A percentile compares a stretch with the other conserved stretches of the same genome.
Conservation (phyloP, 2,888 invertebrate genomes). For the Epinotia brunnichana region DNA sequence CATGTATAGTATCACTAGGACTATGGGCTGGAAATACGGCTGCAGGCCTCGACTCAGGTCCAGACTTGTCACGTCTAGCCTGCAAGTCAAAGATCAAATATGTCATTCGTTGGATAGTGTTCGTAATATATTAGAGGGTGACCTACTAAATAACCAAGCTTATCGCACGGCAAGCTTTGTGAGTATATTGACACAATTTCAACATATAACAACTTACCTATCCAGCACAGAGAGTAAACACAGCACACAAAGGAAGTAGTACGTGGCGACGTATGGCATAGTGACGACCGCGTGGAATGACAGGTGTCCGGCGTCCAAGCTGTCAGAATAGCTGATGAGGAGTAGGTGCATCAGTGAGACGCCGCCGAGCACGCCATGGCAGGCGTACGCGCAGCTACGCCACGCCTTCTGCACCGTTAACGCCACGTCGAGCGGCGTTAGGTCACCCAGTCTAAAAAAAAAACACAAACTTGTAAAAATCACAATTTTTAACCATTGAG, state of each 20-base stretch:
- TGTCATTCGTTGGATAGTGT: background rate
- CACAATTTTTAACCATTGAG: no score
- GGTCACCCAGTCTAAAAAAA: slow-evolving; percentile 65
- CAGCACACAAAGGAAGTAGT: slow-evolving; percentile 83
- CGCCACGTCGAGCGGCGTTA: slow-evolving; percentile 82
- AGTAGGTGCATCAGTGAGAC: slow-evolving; percentile 84
- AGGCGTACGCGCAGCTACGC: slow-evolving; percentile 80
- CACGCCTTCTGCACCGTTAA: slow-evolving; percentile 77
- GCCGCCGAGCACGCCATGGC: slow-evolving; percentile 85
- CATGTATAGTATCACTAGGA: slow-evolving; percentile 74
- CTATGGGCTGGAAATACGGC: slow-evolving; percentile 77
- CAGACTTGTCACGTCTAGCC: slow-evolving; percentile 72
- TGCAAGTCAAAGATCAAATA: slow-evolving; percentile 52
- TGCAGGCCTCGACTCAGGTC: slow-evolving; percentile 71
- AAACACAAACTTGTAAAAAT: no score
- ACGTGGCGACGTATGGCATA: slow-evolving; percentile 81
- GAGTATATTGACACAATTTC: background rate
- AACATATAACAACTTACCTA: slow-evolving; percentile 47
- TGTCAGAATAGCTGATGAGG: slow-evolving; percentile 81
- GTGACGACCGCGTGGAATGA: slow-evolving; percentile 79
- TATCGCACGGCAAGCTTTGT: no score
- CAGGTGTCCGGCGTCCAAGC: slow-evolving; percentile 74
- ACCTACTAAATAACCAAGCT: no score
- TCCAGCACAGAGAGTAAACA: slow-evolving; percentile 85
- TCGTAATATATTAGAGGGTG: no score